Conservation (phyloP, 2,797 vertebrate genomes). For the Pseudotriccus pelzelni region DNA sequence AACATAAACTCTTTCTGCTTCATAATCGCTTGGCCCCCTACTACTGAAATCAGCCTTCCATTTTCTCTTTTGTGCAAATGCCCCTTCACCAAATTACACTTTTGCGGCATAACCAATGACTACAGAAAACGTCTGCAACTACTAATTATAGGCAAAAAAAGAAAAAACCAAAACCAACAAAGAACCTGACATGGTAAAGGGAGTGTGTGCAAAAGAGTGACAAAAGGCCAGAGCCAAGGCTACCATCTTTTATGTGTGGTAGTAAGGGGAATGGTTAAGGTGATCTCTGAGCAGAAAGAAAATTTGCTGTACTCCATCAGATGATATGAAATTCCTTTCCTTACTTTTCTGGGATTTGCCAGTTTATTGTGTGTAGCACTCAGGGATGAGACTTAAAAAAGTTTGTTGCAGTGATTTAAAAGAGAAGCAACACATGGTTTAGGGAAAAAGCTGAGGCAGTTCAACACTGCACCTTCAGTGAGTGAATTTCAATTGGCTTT, state of each 20-base stretch:
- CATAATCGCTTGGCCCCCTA: constrained; percentile 35
- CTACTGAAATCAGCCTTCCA: constrained; percentile 55
- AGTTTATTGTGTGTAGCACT: neutral
- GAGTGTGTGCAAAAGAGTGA: neutral
- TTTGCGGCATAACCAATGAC: constrained; percentile 15
- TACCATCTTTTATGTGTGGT: fast-evolving
- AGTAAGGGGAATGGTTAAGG: neutral
- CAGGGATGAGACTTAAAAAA: neutral
- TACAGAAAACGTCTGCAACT: constrained; percentile 28
- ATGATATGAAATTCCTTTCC: neutral
- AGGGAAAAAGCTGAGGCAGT: neutral
- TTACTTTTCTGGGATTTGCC: neutral
- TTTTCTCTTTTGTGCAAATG: constrained; percentile 60
- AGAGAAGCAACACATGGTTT: neutral
- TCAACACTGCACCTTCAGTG: neutral
- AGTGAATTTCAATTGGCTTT: constrained; percentile 9
- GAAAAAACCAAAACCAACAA: neutral
- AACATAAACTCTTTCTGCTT: constrained; percentile 34
- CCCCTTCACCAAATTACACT: constrained; percentile 55
- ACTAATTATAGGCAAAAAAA: constrained; percentile 12
- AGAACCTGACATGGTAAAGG: neutral
- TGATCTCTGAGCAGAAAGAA: neutral
- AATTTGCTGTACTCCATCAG: neutral
- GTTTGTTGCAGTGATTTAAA: neutral
- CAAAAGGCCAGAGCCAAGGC: neutral